phyloP scores from a whole-genome alignment of 2,797 vertebrate species.

The Helarctos malayanus region DNA sequence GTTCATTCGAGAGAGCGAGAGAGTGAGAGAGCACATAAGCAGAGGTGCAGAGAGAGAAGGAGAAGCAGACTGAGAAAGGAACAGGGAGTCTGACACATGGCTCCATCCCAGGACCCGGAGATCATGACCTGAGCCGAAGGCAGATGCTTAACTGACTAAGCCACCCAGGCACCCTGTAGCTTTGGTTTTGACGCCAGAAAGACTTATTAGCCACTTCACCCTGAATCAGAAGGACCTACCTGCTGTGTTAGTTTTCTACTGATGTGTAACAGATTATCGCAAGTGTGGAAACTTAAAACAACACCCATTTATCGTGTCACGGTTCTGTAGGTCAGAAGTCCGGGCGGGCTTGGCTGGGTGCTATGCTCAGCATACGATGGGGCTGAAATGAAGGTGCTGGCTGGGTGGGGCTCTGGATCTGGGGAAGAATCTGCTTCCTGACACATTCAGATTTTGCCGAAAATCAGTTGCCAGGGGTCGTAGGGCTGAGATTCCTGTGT shows the following conservation, averaged over 20 bases:
- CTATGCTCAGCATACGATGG: too few relatives aligned
- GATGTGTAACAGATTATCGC: background rate
- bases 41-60: background rate
- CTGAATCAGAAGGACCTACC: background rate
- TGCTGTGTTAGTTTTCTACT: background rate
- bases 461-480: background rate
- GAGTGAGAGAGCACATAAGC: background rate
- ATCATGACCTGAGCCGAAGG: background rate
- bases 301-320: background rate
- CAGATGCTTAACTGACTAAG: background rate
- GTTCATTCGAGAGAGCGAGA: background rate
- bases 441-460: background rate
- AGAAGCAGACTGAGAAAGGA: background rate
- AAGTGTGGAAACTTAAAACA: background rate
- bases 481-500: background rate
- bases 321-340: background rate
- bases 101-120: background rate
- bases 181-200: background rate
- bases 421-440: background rate
- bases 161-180: background rate
- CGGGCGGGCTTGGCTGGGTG: background rate
- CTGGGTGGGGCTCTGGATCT: background rate
- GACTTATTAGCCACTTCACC: background rate
- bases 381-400: background rate
- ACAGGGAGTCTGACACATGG: background rate